Base-by-base conservation (phyloP, 2,113 vertebrate species). In the Ictalurus furcatus region DNA sequence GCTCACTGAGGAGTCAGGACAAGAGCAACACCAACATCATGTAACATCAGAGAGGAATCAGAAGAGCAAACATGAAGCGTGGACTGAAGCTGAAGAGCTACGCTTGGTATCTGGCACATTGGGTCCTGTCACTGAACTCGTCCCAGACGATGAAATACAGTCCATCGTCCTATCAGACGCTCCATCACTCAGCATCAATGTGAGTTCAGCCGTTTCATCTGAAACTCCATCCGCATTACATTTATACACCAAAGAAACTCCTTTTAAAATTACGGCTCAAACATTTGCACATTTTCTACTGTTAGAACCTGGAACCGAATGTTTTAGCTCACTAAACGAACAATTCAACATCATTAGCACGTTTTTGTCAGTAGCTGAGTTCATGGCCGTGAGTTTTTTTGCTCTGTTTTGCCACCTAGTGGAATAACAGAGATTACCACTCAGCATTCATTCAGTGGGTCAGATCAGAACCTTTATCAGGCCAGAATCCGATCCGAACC, bases 111-210 rank as follows among this genome's bases (percentile, higher is more conserved):
- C 58, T 30, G 69, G 78, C 56, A 81, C 69, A 19, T 48, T 71
- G 54, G 87, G 78, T n/a, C 63, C 87, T 48, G 80, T 91, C 48
- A 91, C 90, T 71, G 89, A 91, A 87, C 78, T 91, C 8, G 61
- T 88, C 54, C 81, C 87, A 71, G 85, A 90, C 0, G 71, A 88
- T 79, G 71, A 17, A n/a, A 23, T 82, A 0, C 0, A 40, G 85
- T 69, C 54, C 44, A 52, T 82, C 16, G n/a, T 34, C 1, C 54
- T 86, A 21, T 63, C 1, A 59, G 28, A 17, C 14, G 1, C 5
- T 6, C 2, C 86, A 76, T 63, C 30, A 69, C 58, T 91, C 61
- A 65, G 16, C 13, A 65, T 81, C 40, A 28, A 48, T 52, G 48
- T 52, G 48, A 52, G 48, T 52, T 52, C 9, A 52, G 48, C 48